Percentiles rank a stretch among this genome's conserved stretches.
Conservation (phyloP, 2,797 vertebrate species). For the Aulostomus chinensis region DNA sequence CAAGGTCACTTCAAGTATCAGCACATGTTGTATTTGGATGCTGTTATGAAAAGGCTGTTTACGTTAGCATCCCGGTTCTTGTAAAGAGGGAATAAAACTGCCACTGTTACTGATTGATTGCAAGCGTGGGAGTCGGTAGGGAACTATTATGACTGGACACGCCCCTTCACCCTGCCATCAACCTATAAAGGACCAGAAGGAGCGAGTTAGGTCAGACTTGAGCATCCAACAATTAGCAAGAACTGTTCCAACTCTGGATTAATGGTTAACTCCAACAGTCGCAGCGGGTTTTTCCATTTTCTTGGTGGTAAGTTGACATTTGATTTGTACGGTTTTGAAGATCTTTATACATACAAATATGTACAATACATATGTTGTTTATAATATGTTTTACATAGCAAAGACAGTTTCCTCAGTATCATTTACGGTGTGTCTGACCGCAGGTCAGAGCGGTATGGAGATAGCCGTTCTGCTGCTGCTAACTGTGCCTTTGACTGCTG, state of each 20-base stretch:
- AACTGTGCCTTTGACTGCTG: slow-evolving; percentile 58
- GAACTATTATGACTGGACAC: slow-evolving; percentile 44
- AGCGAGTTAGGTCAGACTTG: slow-evolving; percentile 33
- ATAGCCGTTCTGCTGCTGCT: slow-evolving; percentile 73
- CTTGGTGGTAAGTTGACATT: slow-evolving; percentile 47
- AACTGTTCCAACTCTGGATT: slow-evolving; percentile 9
- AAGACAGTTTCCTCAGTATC: too few relatives aligned
- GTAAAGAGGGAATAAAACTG: slow-evolving; percentile 48
- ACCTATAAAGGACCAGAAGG: slow-evolving; percentile 66
- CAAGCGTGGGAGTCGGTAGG: slow-evolving; percentile 27
- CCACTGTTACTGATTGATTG: slow-evolving; percentile 25
- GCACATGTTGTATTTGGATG: slow-evolving; percentile 23
- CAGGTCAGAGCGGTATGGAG: slow-evolving; percentile 71
- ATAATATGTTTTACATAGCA: too few relatives aligned
- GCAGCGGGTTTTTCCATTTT: slow-evolving; percentile 27
- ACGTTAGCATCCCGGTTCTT: slow-evolving; percentile 1
- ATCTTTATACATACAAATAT: too few relatives aligned
- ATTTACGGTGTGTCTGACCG: too few relatives aligned
- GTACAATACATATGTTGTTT: too few relatives aligned
- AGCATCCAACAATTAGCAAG: slow-evolving; percentile 8
- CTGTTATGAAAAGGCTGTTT: slow-evolving; percentile 37
- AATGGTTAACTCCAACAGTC: slow-evolving; percentile 37
- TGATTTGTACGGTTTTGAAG: background rate
- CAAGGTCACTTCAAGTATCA: slow-evolving; percentile 47
- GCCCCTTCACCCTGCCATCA: slow-evolving; percentile 33